Conservation (phyloP, 2,888 invertebrate genomes). For the Anoplius nigerrimus region DNA sequence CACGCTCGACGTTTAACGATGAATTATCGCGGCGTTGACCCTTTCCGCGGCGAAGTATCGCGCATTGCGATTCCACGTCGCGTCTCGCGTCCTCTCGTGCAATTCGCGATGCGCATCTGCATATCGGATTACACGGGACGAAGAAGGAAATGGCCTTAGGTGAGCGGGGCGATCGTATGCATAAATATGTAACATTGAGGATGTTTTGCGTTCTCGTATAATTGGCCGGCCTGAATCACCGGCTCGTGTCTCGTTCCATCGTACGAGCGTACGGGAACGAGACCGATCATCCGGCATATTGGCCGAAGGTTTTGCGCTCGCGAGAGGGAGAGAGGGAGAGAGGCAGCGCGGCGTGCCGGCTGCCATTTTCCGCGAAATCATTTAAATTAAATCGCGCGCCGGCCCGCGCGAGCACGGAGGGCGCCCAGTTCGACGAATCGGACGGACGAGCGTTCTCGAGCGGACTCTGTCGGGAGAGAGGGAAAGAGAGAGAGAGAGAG, state of each 20-base stretch:
- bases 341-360: not conserved
- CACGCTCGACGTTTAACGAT: not conserved
- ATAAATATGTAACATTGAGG: slow-evolving; percentile 59
- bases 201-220: slow-evolving; percentile 56
- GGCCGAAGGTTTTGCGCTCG: no score
- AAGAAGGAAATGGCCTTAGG: slow-evolving; percentile 48
- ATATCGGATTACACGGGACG: slow-evolving; percentile 59
- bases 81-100: slow-evolving; percentile 3
- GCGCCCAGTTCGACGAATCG: not conserved
- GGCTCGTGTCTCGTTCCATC: slow-evolving; percentile 2
- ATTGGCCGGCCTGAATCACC: slow-evolving; percentile 44
- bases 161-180: slow-evolving; percentile 41
- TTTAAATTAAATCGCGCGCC: not conserved
- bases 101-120: slow-evolving; percentile 47
- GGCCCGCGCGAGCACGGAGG: not conserved
- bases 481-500: no score
- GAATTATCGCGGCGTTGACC: not conserved
- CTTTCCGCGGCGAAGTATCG: not conserved
- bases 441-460: not conserved
- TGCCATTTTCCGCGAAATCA: slow-evolving; percentile 6
- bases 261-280: not conserved
- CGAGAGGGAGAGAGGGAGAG: not conserved
- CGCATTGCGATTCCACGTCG: not conserved
- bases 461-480: no score
- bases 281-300: not conserved